Evolutionary conservation across 1,140 invertebrate species (phyloP), one percentile per base, ranked within the genome.

Genomic region (Drosophila subpulchrella): DNA sequence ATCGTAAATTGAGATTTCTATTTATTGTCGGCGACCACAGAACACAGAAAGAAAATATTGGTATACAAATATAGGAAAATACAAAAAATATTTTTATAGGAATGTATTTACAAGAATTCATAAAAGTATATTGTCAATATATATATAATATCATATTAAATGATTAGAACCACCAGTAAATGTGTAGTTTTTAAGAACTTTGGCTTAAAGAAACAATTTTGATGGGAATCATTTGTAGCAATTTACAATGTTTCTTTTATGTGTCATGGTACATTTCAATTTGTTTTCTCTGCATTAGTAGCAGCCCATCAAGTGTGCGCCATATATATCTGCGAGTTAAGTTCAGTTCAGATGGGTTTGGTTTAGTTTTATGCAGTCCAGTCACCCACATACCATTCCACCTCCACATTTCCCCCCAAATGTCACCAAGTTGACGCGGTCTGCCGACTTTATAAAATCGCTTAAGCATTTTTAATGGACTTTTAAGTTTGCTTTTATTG

Each of bases 1-100:
- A 86, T 89, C 76, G 84, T 88, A 88, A 83, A 88, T 88, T 89
- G 79, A 88, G 83, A 88, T 88, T 88, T 88, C 84, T 89, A 88
- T 88, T 88, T 88, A 88, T 88, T 88, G 84, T 89, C 67, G 62
- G 62, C 72, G 60, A 78, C 78, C 59, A 46, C 55, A 54, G 46
- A 46, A 51, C 54, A 62, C 60, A 20, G 38, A 34, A 15, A 53
- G 6, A 53, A 53, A 48, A 30, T 12, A 11, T 2, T 0, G 4
- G 0, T 0, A 20, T 20, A 5, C n/a, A 17, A 3, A 15, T 41
- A 15, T 15, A 15, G 2, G 13, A 0, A 15, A 42, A 7, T 3
- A 8, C 1, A 42, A 17, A 17, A 42, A 8, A 11, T 12, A 20
- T 44, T 7, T 13, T 10, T 44, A 44, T 1, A 1, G 20, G 20